Conservation (phyloP, 1,140 invertebrate genomes). For the Cyphomyrmex costatus region DNA sequence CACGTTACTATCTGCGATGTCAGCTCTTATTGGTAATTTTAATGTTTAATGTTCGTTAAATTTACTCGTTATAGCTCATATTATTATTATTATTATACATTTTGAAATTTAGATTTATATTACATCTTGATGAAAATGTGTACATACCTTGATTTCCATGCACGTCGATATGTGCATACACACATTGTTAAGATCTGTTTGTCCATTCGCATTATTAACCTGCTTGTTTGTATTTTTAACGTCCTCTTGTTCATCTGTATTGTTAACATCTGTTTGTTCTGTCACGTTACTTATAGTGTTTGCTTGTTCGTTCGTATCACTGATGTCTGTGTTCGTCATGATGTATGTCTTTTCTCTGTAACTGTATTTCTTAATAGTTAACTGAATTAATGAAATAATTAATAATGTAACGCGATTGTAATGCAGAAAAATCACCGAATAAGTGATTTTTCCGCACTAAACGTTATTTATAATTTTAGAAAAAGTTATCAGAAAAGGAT, state of each 20-base stretch:
- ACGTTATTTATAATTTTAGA: not conserved
- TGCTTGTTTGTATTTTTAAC: not conserved
- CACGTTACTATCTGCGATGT: too few species aligned
- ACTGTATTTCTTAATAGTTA: not conserved
- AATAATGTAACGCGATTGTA: not conserved
- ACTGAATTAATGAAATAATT: not conserved
- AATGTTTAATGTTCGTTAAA: too few species aligned
- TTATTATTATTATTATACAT: too few species aligned
- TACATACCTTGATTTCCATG: slow-evolving; percentile 45
- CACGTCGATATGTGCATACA: not conserved
- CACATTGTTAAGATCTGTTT: not conserved
- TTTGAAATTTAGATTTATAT: not conserved
- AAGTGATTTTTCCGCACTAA: not conserved
- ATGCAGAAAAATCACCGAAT: too few species aligned
- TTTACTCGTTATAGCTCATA: too few species aligned
- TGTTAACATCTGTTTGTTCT: slow-evolving; percentile 6
- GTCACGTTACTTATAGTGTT: not conserved
- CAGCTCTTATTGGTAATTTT: too few species aligned
- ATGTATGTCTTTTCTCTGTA: not conserved
- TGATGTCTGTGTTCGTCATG: slow-evolving; percentile 4
- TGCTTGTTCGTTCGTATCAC: not conserved
- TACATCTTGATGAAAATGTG: not conserved
- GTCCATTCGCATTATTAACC: not conserved
- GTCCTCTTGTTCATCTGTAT: not conserved
- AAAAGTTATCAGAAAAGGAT: not conserved